Evolutionary conservation across 2,797 vertebrate species (phyloP).

Genomic region (Enteromius fasciolatus): DNA sequence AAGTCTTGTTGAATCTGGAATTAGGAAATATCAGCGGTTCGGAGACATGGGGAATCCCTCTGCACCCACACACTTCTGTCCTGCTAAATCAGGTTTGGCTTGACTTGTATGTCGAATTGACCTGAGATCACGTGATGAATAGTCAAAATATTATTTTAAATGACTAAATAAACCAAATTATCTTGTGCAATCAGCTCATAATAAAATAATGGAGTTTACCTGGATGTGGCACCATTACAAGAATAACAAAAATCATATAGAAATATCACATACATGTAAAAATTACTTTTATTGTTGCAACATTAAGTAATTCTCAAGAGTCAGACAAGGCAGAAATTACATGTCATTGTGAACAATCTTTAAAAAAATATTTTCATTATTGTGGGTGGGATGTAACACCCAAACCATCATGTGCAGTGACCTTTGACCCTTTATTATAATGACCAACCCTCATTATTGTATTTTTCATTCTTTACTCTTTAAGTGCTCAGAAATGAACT

Average conservation of each 20-base stretch:
- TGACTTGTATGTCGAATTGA: too few relatives aligned
- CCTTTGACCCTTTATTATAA: background rate
- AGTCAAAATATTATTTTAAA: background rate
- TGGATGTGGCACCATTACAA: background rate
- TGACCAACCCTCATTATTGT: background rate
- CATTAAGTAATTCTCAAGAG: background rate
- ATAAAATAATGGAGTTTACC: background rate
- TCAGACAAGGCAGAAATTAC: background rate
- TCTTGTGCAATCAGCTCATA: background rate
- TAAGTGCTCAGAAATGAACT: background rate
- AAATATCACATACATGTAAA: background rate
- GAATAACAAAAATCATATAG: background rate
- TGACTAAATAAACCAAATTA: background rate
- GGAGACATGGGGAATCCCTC: background rate
- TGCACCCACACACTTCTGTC: background rate
- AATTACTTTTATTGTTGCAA: background rate
- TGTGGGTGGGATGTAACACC: too few relatives aligned
- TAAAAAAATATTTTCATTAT: background rate
- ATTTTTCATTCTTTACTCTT: background rate
- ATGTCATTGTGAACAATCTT: background rate
- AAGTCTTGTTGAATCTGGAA: background rate
- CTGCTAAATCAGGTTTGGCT: background rate
- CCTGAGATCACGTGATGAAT: background rate
- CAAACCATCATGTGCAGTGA: background rate
- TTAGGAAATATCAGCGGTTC: slow-evolving; percentile 1